Percentiles rank a stretch among this genome's conserved stretches.
phyloP scores from a whole-genome alignment of 2,113 vertebrate genomes.

The Psettodes erumei region DNA sequence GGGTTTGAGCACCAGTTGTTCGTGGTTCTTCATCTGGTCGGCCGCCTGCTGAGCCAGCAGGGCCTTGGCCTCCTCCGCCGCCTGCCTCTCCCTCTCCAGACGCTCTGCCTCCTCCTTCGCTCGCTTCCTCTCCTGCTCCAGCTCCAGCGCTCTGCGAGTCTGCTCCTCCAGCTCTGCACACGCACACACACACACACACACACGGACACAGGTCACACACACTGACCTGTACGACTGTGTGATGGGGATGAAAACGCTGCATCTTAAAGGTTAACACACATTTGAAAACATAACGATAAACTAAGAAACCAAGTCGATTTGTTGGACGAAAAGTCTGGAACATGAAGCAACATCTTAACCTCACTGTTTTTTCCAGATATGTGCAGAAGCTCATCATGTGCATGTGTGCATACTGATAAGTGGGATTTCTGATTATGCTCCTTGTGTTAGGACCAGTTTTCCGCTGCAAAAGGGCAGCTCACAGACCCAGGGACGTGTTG shows the following conservation, averaged over 20 bases:
- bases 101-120: slow-evolving; percentile 95
- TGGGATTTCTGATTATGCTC: too few species aligned
- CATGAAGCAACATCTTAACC: too few species aligned
- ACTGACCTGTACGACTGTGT: not conserved
- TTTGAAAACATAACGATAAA: too few species aligned
- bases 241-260: too few species aligned
- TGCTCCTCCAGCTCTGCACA: slow-evolving; percentile 93
- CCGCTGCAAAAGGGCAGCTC: not conserved
- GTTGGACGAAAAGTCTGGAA: too few species aligned
- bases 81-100: slow-evolving; percentile 88
- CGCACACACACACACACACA: not conserved
- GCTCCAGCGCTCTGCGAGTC: slow-evolving; percentile 91
- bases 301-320: too few species aligned
- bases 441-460: not conserved
- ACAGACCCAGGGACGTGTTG: not conserved
- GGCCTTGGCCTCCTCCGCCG: slow-evolving; percentile 93
- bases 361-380: too few species aligned
- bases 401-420: too few species aligned
- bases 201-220: not conserved
- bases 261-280: too few species aligned
- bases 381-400: too few species aligned
- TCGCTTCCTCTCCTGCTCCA: slow-evolving; percentile 93
- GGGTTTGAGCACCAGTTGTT: slow-evolving; percentile 86
- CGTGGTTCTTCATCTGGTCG: slow-evolving; percentile 98
- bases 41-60: slow-evolving; percentile 92